Percentiles rank a stretch among this genome's conserved stretches.
phyloP scores from a whole-genome alignment of 2,113 vertebrate species.

The Sphaerodactylus townsendi region DNA sequence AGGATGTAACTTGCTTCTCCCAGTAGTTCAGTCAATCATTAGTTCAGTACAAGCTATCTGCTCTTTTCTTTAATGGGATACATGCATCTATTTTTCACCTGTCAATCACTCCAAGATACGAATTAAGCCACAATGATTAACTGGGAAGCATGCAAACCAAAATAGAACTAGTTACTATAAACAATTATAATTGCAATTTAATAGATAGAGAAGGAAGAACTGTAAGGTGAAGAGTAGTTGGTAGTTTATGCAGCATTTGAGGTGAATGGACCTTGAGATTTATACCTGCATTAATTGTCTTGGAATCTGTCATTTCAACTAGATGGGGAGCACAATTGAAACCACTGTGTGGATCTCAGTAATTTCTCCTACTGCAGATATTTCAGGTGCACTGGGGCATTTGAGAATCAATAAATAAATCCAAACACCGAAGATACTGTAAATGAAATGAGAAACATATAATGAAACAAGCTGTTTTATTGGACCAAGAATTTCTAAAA shows the following conservation, averaged over 20 bases:
- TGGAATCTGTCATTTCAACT: not conserved
- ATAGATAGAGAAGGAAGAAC: not conserved
- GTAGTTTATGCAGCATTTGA: not conserved
- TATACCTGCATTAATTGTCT: not conserved
- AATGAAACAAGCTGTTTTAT: not conserved
- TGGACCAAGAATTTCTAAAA: not conserved
- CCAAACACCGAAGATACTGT: not conserved
- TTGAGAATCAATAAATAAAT: not conserved
- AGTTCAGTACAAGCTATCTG: not conserved
- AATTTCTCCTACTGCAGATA: not conserved
- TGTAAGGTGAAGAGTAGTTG: not conserved
- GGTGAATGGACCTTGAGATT: not conserved
- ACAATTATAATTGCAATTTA: not conserved
- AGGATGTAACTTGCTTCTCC: not conserved
- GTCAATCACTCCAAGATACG: not conserved
- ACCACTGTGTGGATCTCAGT: no score
- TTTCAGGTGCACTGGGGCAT: not conserved
- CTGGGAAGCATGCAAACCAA: not conserved
- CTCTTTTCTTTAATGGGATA: not conserved
- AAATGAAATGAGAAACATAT: not conserved
- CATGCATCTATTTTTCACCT: not conserved
- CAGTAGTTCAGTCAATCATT: not conserved
- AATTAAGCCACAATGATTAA: not conserved
- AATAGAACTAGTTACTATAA: not conserved
- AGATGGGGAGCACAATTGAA: not conserved